Percentiles rank a stretch among this genome's conserved stretches.
phyloP scores from a whole-genome alignment of 1,140 invertebrate genomes.

The Drosophila santomea region DNA sequence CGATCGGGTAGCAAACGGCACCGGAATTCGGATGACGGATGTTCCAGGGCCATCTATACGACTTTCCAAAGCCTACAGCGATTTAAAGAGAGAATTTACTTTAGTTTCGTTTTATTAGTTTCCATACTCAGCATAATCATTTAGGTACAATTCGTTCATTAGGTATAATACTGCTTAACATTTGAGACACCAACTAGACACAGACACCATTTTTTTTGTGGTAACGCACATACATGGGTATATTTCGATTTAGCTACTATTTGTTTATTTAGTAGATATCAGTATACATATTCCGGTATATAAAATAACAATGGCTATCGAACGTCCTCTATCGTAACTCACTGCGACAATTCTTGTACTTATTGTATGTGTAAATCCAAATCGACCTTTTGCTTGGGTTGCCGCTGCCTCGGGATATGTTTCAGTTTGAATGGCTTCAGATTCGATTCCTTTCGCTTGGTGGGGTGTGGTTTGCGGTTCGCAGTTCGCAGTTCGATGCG shows the following conservation, averaged over 20 bases:
- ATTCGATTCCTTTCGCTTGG: constrained; percentile 27
- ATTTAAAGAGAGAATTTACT: background rate
- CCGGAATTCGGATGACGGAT: background rate
- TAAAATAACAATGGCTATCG: constrained; percentile 67
- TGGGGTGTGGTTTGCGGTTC: constrained; percentile 41
- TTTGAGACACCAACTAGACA: constrained; percentile 64
- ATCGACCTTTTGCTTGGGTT: constrained; percentile 39
- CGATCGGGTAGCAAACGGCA: background rate
- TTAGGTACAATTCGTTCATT: constrained; percentile 73
- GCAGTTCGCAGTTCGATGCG: constrained; percentile 11
- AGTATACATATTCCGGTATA: constrained; percentile 58
- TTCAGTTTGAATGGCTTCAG: constrained; percentile 51
- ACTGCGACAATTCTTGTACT: constrained; percentile 57
- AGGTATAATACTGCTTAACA: constrained; percentile 67
- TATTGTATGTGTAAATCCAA: constrained; percentile 53
- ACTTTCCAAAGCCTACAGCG: constrained; percentile 8
- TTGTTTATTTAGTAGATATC: constrained; percentile 12
- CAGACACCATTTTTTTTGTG: constrained; percentile 30
- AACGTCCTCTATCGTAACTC: constrained; percentile 22
- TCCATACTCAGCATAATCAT: constrained; percentile 50
- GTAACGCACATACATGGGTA: constrained; percentile 30
- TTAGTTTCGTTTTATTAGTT: constrained; percentile 39
- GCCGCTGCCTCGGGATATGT: constrained; percentile 67
- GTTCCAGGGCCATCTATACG: constrained; percentile 32
- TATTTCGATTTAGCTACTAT: constrained; percentile 24